These are phyloP conservation scores for Hetaerina titia DNA, from an alignment of 2,888 invertebrate species.

Conservation along the genomic window DNA sequence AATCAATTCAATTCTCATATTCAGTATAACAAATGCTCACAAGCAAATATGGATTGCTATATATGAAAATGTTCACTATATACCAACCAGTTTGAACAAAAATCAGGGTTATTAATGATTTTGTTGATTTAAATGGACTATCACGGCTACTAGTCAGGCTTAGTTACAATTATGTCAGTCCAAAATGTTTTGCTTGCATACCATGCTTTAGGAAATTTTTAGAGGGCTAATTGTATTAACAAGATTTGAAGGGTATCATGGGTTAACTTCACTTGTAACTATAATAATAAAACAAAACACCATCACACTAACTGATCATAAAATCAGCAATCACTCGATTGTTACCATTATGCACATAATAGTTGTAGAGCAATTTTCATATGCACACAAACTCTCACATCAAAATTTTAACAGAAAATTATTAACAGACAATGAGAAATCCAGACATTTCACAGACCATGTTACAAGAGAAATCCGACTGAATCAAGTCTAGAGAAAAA, in stretches of 20 bases:
- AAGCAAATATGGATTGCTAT: conserved; percentile 3
- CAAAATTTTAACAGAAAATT: conserved; percentile 48
- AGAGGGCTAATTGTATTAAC: background rate
- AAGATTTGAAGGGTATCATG: conserved; percentile 10
- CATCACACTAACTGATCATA: conserved; percentile 23
- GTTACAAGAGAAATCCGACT: background rate
- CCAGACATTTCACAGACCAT: conserved; percentile 28
- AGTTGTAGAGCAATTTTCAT: conserved; percentile 25
- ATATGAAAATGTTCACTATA: conserved; percentile 36
- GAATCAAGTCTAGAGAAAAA: conserved; percentile 37
- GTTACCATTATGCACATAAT: conserved; percentile 33
- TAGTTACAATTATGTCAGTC: background rate
- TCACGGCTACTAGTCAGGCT: conserved; percentile 30
- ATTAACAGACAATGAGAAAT: conserved; percentile 44
- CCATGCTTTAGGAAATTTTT: conserved; percentile 13
- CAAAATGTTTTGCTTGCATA: conserved; percentile 33
- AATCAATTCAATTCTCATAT: conserved; percentile 7
- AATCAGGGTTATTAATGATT: background rate
- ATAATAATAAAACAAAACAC: conserved; percentile 48
- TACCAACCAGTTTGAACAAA: conserved; percentile 21
- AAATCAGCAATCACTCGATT: conserved; percentile 54
- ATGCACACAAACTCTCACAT: conserved; percentile 45
- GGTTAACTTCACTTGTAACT: conserved; percentile 16
- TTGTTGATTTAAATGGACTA: conserved; percentile 14
- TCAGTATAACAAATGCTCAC: conserved; percentile 16